These are phyloP conservation scores for Stenchaetothrips biformis DNA, from an alignment of 2,888 invertebrate genomes.

Conservation along the genomic window DNA sequence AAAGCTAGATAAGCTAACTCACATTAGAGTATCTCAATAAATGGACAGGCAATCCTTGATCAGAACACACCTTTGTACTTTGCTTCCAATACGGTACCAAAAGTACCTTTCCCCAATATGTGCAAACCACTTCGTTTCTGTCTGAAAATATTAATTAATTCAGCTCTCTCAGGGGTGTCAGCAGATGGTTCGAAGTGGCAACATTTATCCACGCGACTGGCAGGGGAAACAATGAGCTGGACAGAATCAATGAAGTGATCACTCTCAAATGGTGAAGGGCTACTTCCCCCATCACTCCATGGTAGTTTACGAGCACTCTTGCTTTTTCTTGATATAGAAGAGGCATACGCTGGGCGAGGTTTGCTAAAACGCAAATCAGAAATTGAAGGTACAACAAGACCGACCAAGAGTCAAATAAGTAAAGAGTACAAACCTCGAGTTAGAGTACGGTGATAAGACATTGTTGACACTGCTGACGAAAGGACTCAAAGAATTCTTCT, in stretches of 20 bases:
- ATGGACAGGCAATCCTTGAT: not conserved
- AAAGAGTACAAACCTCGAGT: not conserved
- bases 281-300: conserved; percentile 6
- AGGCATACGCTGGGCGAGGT: not conserved
- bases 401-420: not conserved
- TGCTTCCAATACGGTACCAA: conserved; percentile 49
- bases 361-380: not conserved
- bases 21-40: not conserved
- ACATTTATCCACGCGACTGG: not conserved
- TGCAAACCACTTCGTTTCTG: conserved; percentile 27
- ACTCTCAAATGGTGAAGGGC: too few species aligned
- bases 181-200: not conserved
- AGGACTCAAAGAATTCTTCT: not conserved
- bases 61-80: conserved; percentile 45
- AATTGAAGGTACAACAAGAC: not conserved
- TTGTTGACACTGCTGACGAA: not conserved
- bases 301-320: not conserved
- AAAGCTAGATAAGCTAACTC: conserved; percentile 27
- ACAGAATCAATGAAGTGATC: too few species aligned
- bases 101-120: conserved; percentile 49
- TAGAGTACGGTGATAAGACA: not conserved
- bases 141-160: not conserved
- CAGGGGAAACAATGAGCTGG: too few species aligned
- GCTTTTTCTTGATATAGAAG: not conserved
- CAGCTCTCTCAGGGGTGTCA: conserved; percentile 1